phyloP scores from a whole-genome alignment of 2,113 vertebrate genomes.

The Chaetodon trifascialis region DNA sequence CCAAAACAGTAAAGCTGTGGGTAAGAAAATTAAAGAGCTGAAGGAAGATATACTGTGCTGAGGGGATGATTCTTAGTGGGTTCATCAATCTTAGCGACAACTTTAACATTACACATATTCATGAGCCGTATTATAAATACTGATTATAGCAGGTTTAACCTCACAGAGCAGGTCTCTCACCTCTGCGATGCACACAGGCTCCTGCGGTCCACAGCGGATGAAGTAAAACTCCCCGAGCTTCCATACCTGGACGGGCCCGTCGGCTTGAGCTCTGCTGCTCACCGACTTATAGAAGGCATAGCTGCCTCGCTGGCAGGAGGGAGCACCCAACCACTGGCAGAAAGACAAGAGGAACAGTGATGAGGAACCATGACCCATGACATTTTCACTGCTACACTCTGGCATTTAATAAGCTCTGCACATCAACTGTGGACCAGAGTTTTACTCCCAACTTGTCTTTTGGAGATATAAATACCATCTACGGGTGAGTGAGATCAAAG shows the following conservation, averaged over 20 bases:
- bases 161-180: slow-evolving; percentile 62
- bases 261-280: slow-evolving; percentile 69
- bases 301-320: slow-evolving; percentile 85
- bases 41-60: not conserved
- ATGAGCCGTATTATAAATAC: not conserved
- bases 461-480: not conserved
- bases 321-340: slow-evolving; percentile 85
- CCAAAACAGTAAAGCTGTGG: not conserved
- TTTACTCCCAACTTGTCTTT: not conserved
- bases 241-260: slow-evolving; percentile 76
- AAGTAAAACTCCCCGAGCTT: slow-evolving; percentile 87
- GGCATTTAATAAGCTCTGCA: not conserved
- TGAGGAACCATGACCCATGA: not conserved
- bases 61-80: not conserved
- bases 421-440: not conserved
- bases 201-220: slow-evolving; percentile 83
- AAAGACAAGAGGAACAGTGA: not conserved
- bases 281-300: slow-evolving; percentile 88
- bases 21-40: not conserved
- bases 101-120: too few relatives aligned
- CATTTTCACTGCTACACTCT: not conserved
- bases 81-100: too few relatives aligned
- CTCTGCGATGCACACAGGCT: slow-evolving; percentile 86
- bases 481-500: not conserved
- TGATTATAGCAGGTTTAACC: not conserved